Evolutionary conservation across 2,888 invertebrate species (phyloP).

Genomic region (Therioaphis trifolii): DNA sequence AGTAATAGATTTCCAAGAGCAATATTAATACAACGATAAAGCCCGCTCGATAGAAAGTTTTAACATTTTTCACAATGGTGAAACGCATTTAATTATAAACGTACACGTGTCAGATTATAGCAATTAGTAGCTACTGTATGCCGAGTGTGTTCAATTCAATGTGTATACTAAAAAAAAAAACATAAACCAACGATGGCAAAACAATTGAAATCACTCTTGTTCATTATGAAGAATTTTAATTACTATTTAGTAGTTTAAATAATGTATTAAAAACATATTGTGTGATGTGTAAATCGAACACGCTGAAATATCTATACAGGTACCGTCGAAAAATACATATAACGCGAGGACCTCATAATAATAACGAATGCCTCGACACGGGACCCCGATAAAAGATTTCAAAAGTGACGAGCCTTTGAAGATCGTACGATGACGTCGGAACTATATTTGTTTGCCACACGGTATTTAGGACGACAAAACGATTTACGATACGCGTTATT

Average conservation of each 20-base stretch:
- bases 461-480: no score
- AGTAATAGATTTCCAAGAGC: slow-evolving; percentile 6
- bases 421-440: no score
- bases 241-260: background rate
- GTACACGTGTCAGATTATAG: background rate
- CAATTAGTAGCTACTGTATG: background rate
- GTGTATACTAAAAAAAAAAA: background rate
- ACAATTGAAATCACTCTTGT: background rate
- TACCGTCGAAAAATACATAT: no score
- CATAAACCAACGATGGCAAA: background rate
- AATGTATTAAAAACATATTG: no score
- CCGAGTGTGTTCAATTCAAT: background rate
- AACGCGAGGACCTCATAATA: no score
- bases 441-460: no score
- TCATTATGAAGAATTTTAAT: background rate
- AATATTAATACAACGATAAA: slow-evolving; percentile 2
- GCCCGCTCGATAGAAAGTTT: slow-evolving; percentile 16
- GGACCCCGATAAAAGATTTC: no score
- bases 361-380: no score
- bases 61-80: background rate
- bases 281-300: no score
- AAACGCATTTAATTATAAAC: background rate
- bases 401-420: no score
- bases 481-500: no score
- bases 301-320: no score